Percentiles rank a stretch among this genome's conserved stretches.
Conservation (phyloP, 2,888 invertebrate genomes). For the Spilarctia lutea region DNA sequence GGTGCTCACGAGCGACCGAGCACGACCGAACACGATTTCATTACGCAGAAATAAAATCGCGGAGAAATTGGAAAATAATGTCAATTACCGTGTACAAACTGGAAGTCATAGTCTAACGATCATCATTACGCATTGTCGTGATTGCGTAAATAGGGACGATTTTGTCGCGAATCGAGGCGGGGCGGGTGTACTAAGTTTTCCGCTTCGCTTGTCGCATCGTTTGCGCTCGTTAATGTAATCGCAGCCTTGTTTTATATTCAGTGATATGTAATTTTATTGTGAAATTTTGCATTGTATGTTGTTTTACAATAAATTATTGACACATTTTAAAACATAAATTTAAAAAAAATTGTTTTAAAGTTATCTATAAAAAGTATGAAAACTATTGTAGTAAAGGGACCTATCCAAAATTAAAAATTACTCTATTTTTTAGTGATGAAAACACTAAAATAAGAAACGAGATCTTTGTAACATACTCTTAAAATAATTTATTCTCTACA, state of each 20-base stretch:
- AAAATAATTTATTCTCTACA: not conserved
- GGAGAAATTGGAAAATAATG: slow-evolving; percentile 85
- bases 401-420: too few relatives aligned
- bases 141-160: slow-evolving; percentile 81
- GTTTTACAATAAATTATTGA: not conserved
- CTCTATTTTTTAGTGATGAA: not conserved
- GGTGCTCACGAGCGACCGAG: slow-evolving; percentile 65
- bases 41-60: slow-evolving; percentile 71
- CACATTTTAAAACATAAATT: not conserved
- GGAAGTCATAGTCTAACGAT: slow-evolving; percentile 75
- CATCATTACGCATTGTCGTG: slow-evolving; percentile 83
- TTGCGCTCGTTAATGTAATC: slow-evolving; percentile 77
- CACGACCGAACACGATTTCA: slow-evolving; percentile 75
- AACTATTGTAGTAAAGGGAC: too few relatives aligned
- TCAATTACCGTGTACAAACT: slow-evolving; percentile 81
- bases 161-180: slow-evolving; percentile 74
- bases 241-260: slow-evolving; percentile 62
- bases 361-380: too few relatives aligned
- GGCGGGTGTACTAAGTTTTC: slow-evolving; percentile 72
- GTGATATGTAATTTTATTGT: slow-evolving; percentile 64
- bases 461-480: not conserved
- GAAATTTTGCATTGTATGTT: slow-evolving; percentile 28
- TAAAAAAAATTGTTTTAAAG: too few relatives aligned
- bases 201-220: slow-evolving; percentile 74
- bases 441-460: not conserved